Percentiles rank a stretch among this genome's conserved stretches.
These are phyloP conservation scores for Frankliniella intonsa DNA, from an alignment of 2,888 invertebrate species.

Conservation along the genomic window DNA sequence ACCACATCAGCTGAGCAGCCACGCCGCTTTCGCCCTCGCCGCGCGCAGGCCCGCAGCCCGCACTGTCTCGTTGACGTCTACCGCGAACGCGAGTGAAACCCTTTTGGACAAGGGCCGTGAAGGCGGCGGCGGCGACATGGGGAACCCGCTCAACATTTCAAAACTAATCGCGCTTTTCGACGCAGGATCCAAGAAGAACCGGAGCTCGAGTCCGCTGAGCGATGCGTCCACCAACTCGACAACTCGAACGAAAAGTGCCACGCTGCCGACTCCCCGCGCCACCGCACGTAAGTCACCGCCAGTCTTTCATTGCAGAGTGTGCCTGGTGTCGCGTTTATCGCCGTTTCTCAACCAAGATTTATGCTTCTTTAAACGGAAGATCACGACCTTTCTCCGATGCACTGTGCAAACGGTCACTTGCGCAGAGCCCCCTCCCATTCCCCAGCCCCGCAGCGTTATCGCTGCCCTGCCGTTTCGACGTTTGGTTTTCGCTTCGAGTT, in stretches of 20 bases:
- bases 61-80: neutral
- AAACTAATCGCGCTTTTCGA: conserved; percentile 5
- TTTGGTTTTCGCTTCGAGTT: too few relatives aligned
- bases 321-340: neutral
- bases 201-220: conserved; percentile 10
- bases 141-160: neutral
- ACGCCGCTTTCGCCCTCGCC: neutral
- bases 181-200: conserved; percentile 19
- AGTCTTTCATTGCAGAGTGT: neutral
- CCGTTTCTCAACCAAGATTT: too few relatives aligned
- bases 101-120: neutral
- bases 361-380: too few relatives aligned
- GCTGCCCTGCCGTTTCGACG: neutral
- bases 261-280: neutral
- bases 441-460: neutral
- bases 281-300: neutral
- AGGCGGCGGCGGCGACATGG: neutral
- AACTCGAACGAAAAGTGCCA: conserved; percentile 1
- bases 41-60: neutral
- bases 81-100: neutral
- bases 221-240: conserved; percentile 2
- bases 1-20: neutral
- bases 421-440: too few relatives aligned
- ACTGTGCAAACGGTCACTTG: too few relatives aligned
- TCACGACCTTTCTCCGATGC: too few relatives aligned